Base-by-base conservation (phyloP, 1,140 invertebrate species). In the Macrocentrus cingulum region DNA sequence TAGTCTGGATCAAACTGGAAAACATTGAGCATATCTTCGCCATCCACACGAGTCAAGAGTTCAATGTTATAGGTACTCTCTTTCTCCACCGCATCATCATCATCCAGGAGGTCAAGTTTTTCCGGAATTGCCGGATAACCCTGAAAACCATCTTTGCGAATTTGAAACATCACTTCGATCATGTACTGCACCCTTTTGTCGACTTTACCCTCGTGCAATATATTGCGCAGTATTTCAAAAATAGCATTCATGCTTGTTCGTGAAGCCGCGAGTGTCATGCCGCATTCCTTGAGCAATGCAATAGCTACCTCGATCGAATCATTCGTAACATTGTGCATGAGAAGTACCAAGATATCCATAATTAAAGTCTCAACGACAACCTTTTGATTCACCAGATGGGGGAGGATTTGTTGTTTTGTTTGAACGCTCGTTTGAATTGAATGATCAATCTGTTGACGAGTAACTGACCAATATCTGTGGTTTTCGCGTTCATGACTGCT, bases 221-320 rank as follows among this genome's bases (percentile, higher is more conserved):
- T 94, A 63, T 93, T 91, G 50, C 97, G 83, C 32, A 99, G 79
- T 83, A 94, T 91, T 72, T 98, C 95, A 82, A 99, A 98, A 61
- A 99, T 95, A 2, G 93, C 94, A 77, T 91, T 88, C 0, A 95
- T 87, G 57, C 94, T 95, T 77, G 90, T 91, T 0, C 91, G 91
- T 0, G 92, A 91, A 0, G 98, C 89, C 0, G 88, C 90, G 34
- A 99, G 78, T 74, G 97, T 97, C 78, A 91, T 89, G 5, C 97
- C 98, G 80, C 92, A 94, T 80, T 99, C 97, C 77, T 99, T 99
- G 0, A 99, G 77, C 75, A 99, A 96, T 7, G 93, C 88, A 63
- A 99, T 92, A 2, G 95, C 91, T 0, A 99, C 92, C 82, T 99
- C 97, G 0, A 99, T 92, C 0, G 96, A 98, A 82, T 99, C 95